Percentiles rank a stretch among this genome's conserved stretches.
These are phyloP conservation scores for Patella pellucida DNA, from an alignment of 2,888 invertebrate species.

Conservation along the genomic window DNA sequence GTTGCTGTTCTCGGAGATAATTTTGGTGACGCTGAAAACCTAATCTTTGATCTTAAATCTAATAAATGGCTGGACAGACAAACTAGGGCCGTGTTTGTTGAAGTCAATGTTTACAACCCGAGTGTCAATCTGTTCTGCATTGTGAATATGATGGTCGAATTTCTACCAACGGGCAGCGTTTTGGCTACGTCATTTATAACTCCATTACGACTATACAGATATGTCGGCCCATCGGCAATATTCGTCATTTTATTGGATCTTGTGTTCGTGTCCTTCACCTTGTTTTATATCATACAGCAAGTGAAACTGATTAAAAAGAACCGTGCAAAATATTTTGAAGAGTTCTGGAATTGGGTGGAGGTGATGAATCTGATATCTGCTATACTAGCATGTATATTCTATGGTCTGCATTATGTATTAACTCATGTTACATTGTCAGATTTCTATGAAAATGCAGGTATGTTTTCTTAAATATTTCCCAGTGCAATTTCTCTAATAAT, in stretches of 20 bases:
- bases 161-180: slow-evolving; percentile 47
- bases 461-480: neutral
- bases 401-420: slow-evolving; percentile 34
- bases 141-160: slow-evolving; percentile 44
- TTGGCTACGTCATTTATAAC: slow-evolving; percentile 8
- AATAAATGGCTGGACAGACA: slow-evolving; percentile 69
- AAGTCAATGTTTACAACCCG: slow-evolving; percentile 72
- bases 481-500: too few relatives aligned
- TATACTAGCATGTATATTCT: slow-evolving; percentile 31
- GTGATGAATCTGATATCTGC: slow-evolving; percentile 29
- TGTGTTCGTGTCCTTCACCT: slow-evolving; percentile 34
- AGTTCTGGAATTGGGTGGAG: slow-evolving; percentile 35
- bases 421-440: slow-evolving; percentile 24
- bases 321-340: slow-evolving; percentile 17
- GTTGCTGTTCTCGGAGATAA: slow-evolving; percentile 59
- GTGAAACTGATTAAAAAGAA: slow-evolving; percentile 16
- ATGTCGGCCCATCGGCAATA: slow-evolving; percentile 32
- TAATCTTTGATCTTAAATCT: slow-evolving; percentile 13
- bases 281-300: slow-evolving; percentile 28
- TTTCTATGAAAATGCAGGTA: slow-evolving; percentile 32
- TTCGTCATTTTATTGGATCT: slow-evolving; percentile 32
- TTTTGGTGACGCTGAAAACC: slow-evolving; percentile 13
- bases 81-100: slow-evolving; percentile 71
- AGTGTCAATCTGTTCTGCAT: slow-evolving; percentile 51
- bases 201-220: slow-evolving; percentile 31